A percentile compares a stretch with the other conserved stretches of the same genome.
Conservation (phyloP, 1,140 invertebrate species). For the Hypothenemus hampei region DNA sequence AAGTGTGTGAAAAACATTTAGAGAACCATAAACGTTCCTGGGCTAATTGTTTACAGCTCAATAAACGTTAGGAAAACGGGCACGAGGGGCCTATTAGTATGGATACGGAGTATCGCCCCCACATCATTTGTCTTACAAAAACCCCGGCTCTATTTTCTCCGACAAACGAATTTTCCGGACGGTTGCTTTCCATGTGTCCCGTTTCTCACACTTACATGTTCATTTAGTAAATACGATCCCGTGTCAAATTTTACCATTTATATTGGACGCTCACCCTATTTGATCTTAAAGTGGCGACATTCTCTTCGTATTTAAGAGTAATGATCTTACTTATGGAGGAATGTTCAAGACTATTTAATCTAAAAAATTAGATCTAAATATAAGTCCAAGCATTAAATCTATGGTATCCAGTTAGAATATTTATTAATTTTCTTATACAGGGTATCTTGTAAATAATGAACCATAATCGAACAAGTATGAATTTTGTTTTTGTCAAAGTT, state of each 20-base stretch:
- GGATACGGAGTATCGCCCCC: slow-evolving; percentile 41
- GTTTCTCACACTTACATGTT: slow-evolving; percentile 25
- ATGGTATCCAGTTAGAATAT: too few relatives aligned
- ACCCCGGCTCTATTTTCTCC: slow-evolving; percentile 44
- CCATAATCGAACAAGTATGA: too few relatives aligned
- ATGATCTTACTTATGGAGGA: too few relatives aligned
- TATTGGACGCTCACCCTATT: slow-evolving; percentile 14
- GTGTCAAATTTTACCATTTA: slow-evolving; percentile 27
- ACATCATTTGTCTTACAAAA: slow-evolving; percentile 46
- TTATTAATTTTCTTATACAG: too few relatives aligned
- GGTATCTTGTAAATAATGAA: too few relatives aligned
- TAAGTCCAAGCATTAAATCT: too few relatives aligned
- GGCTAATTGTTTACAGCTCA: slow-evolving; percentile 21
- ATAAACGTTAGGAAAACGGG: slow-evolving; percentile 9
- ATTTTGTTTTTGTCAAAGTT: too few relatives aligned
- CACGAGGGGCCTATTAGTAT: slow-evolving; percentile 39
- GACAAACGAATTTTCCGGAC: slow-evolving; percentile 46
- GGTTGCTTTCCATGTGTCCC: slow-evolving; percentile 35
- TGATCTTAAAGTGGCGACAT: slow-evolving; percentile 1
- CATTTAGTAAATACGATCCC: slow-evolving; percentile 25
- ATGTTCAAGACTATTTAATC: too few relatives aligned
- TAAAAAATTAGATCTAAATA: too few relatives aligned
- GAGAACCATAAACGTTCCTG: slow-evolving; percentile 11
- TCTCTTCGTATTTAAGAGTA: neutral
- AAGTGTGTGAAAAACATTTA: slow-evolving; percentile 4